Conservation (phyloP, 2,888 invertebrate genomes). For the Metacarcinus magister region DNA sequence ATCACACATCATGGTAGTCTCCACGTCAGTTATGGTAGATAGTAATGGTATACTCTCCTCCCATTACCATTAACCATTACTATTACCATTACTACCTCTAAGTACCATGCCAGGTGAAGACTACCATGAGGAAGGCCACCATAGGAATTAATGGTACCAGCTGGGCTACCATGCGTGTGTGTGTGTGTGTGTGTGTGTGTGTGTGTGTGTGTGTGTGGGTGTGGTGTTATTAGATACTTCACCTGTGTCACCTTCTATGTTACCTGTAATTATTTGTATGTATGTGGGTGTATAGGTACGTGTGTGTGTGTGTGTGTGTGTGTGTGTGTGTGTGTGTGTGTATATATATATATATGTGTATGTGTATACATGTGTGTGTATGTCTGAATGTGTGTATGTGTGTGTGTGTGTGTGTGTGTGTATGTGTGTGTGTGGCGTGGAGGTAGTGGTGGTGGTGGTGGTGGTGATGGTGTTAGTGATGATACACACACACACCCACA, state of each 20-base stretch:
- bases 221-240: background rate
- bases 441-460: background rate
- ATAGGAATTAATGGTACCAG: background rate
- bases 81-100: background rate
- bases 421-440: background rate
- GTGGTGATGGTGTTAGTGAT: background rate
- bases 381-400: too few relatives aligned
- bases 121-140: slow-evolving; percentile 19
- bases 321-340: background rate
- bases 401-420: too few relatives aligned
- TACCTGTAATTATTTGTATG: background rate
- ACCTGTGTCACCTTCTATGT: background rate
- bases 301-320: background rate
- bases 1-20: too few relatives aligned
- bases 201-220: background rate
- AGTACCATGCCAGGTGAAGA: background rate
- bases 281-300: background rate
- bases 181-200: background rate
- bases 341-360: background rate
- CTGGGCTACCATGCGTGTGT: slow-evolving; percentile 23
- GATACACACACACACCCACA: background rate
- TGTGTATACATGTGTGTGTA: background rate
- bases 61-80: background rate
- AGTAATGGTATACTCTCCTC: background rate
- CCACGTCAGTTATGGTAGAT: background rate